A percentile compares a stretch with the other conserved stretches of the same genome.
phyloP scores from a whole-genome alignment of 2,797 vertebrate species.

The Danio aesculapii region DNA sequence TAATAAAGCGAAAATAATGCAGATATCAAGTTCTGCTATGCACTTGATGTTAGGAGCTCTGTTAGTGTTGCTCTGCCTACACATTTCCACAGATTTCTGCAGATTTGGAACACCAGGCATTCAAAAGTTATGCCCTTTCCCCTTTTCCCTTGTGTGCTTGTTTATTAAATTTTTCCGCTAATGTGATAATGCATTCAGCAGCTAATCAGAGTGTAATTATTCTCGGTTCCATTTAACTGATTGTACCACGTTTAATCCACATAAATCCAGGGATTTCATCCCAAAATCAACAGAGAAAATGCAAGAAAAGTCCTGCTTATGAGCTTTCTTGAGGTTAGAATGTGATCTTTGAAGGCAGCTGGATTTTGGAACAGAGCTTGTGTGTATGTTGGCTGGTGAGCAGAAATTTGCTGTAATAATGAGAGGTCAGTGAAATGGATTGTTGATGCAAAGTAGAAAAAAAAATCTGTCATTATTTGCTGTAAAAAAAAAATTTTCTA shows the following conservation, averaged over 20 bases:
- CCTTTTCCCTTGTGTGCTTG: not conserved
- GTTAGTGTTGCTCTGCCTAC: not conserved
- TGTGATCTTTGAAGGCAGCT: not conserved
- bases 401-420: too few relatives aligned
- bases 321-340: not conserved
- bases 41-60: not conserved
- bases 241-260: not conserved
- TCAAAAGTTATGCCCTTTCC: not conserved
- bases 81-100: not conserved
- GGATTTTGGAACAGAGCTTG: not conserved
- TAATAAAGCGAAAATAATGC: not conserved
- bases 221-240: constrained; percentile 8
- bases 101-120: not conserved
- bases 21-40: not conserved
- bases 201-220: not conserved
- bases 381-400: not conserved
- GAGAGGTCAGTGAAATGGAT: too few relatives aligned
- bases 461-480: too few relatives aligned
- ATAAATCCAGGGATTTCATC: not conserved
- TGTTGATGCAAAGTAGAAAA: too few relatives aligned
- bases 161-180: not conserved
- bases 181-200: constrained; percentile 6
- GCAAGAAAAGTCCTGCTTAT: not conserved
- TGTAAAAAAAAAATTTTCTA: too few relatives aligned
- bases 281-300: not conserved